Base-by-base conservation (phyloP, 2,888 invertebrate species). In the Eilema griseolum region DNA sequence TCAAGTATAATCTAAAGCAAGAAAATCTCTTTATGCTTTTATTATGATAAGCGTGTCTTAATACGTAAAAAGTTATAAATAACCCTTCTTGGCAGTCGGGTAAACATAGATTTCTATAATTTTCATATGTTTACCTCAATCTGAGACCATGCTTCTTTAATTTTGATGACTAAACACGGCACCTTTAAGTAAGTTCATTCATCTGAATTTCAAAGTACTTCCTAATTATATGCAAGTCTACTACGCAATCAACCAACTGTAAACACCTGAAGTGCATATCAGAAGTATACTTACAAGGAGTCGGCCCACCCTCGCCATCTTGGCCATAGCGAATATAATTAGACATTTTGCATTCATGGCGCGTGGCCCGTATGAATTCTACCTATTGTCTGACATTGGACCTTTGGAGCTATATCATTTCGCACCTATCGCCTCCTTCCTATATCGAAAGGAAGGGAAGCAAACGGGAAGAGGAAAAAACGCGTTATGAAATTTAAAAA, bases 321-420 rank as follows among this genome's bases (percentile, higher is more conserved):
- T 95, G 90, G 88, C 78, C 70, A 85, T 83, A 81, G 79, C 66
- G 77, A 75, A 75, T 81, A 92, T 95, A 95, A 95, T 95, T 92
- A 93, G 94, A 91, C 83, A 86, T 91, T 95, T 95, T 94, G 90
- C 91, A 95, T 95, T 92, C 95, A 89, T 83, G 79, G 77, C 87
- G 88, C 92, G 90, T 78, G 83, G 82, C 71, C 85, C 91, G 93
- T 94, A 94, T 95, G 95, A 95, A 95, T 95, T 94, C 90, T 93
- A 93, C 94, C 95, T 94, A 95, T 92, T 93, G 93, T 93, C 95
- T 94, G 95, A 94, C 95, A 93, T 94, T 91, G 93, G 95, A 95
- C 95, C 95, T 93, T 87, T 78, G 90, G 75, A 91, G 93, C 93
- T 95, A 95, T 94, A 95, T 95, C 94, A 95, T 94, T 94, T 92